phyloP scores from a whole-genome alignment of 1,140 invertebrate genomes.

The Nixonia krombeini region DNA sequence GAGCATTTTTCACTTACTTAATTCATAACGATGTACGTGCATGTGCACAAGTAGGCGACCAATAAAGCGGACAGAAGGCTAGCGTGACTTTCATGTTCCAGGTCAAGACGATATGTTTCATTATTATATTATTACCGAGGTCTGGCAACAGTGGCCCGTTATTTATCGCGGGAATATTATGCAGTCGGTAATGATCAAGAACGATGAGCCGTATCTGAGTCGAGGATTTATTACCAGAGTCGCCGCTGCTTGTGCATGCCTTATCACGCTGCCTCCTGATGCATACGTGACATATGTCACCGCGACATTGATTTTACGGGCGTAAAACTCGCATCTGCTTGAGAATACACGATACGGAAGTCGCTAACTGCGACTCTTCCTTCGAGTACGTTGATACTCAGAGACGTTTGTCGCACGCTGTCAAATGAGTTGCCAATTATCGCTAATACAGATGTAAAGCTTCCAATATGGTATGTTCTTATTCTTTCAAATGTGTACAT shows the following conservation, averaged over 20 bases:
- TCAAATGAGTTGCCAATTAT: too few relatives aligned
- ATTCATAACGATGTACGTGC: slow-evolving; percentile 11
- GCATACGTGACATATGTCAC: slow-evolving; percentile 53
- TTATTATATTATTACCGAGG: slow-evolving; percentile 64
- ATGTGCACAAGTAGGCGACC: slow-evolving; percentile 33
- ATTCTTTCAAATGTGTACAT: too few relatives aligned
- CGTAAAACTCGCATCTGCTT: slow-evolving; percentile 53
- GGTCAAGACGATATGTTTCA: slow-evolving; percentile 67
- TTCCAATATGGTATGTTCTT: too few relatives aligned
- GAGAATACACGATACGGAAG: neutral
- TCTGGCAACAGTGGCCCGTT: slow-evolving; percentile 43
- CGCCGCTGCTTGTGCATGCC: neutral
- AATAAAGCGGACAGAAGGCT: slow-evolving; percentile 59
- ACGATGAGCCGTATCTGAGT: slow-evolving; percentile 32
- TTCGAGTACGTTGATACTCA: too few relatives aligned
- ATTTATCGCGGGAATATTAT: slow-evolving; percentile 57
- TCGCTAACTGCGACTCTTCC: too few relatives aligned
- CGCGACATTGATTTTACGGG: slow-evolving; percentile 61
- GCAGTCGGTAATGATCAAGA: slow-evolving; percentile 12
- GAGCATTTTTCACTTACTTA: slow-evolving; percentile 30
- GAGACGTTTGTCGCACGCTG: too few relatives aligned
- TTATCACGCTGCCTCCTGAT: neutral
- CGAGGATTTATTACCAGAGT: slow-evolving; percentile 14
- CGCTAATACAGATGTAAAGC: too few relatives aligned
- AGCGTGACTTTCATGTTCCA: slow-evolving; percentile 67